Conservation (phyloP, 2,888 invertebrate genomes). For the Drosophila yooni region DNA sequence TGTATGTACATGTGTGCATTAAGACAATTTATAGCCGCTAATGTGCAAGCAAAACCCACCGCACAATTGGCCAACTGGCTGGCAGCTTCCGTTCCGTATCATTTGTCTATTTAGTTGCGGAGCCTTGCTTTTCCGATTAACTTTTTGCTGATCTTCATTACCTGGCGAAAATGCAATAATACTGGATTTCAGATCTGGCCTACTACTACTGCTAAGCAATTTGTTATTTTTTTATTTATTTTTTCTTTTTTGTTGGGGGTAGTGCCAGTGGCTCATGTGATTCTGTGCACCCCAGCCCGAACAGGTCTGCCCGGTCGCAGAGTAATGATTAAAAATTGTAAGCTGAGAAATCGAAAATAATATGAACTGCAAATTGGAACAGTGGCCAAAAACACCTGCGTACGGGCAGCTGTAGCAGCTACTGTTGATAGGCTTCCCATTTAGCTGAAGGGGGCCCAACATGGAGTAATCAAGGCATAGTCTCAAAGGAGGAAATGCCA, state of each 20-base stretch:
- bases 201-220: slow-evolving; percentile 57
- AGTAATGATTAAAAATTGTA: slow-evolving; percentile 77
- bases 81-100: slow-evolving; percentile 84
- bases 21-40: slow-evolving; percentile 81
- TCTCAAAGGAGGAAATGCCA: slow-evolving; percentile 14
- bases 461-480: slow-evolving; percentile 51
- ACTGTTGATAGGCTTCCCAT: slow-evolving; percentile 59
- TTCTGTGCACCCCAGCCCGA: slow-evolving; percentile 27
- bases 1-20: slow-evolving; percentile 56
- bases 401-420: slow-evolving; percentile 44
- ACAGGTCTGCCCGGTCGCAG: slow-evolving; percentile 14
- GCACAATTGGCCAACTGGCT: slow-evolving; percentile 73
- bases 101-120: slow-evolving; percentile 83
- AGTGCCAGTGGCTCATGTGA: slow-evolving; percentile 51
- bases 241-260: slow-evolving; percentile 40
- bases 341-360: slow-evolving; percentile 67
- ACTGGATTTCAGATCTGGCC: slow-evolving; percentile 16
- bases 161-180: slow-evolving; percentile 77
- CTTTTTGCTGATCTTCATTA: slow-evolving; percentile 82
- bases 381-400: slow-evolving; percentile 75
- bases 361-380: slow-evolving; percentile 75
- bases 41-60: slow-evolving; percentile 81
- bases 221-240: slow-evolving; percentile 42
- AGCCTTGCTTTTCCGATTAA: slow-evolving; percentile 81
- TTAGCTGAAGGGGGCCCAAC: slow-evolving; percentile 35